Conservation (phyloP, 1,140 invertebrate species). For the Liolophura sinensis region DNA sequence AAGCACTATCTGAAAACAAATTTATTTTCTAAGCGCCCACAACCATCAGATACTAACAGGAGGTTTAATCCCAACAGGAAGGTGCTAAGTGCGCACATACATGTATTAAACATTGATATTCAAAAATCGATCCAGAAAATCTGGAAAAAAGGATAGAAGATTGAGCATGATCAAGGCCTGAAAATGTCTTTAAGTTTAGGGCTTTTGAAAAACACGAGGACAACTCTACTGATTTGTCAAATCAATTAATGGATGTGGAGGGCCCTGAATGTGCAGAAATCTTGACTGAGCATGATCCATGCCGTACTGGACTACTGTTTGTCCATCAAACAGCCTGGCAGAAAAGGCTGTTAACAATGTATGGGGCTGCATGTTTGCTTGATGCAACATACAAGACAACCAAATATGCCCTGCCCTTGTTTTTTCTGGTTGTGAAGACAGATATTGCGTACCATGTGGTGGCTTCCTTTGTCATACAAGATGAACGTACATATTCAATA, state of each 20-base stretch:
- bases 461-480: slow-evolving; percentile 21
- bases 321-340: slow-evolving; percentile 24
- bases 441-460: slow-evolving; percentile 23
- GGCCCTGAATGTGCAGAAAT: background rate
- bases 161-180: slow-evolving; percentile 12
- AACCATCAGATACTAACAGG: too few species aligned
- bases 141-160: slow-evolving; percentile 10
- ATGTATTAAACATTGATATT: too few species aligned
- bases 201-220: too few species aligned
- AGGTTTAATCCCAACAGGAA: too few species aligned
- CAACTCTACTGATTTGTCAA: background rate
- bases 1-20: too few species aligned
- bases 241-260: background rate
- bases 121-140: slow-evolving; percentile 22
- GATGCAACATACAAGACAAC: slow-evolving; percentile 30
- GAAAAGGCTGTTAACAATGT: slow-evolving; percentile 11
- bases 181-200: slow-evolving; percentile 16
- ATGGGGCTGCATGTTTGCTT: slow-evolving; percentile 22
- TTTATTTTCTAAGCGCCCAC: too few species aligned
- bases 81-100: too few species aligned
- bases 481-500: slow-evolving; percentile 18
- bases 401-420: slow-evolving; percentile 30
- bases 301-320: slow-evolving; percentile 12
- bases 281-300: too few species aligned
- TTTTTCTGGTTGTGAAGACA: slow-evolving; percentile 27